These are phyloP conservation scores for Oscheius sp. DNA, from an alignment of 2,888 invertebrate genomes.

Conservation along the genomic window DNA sequence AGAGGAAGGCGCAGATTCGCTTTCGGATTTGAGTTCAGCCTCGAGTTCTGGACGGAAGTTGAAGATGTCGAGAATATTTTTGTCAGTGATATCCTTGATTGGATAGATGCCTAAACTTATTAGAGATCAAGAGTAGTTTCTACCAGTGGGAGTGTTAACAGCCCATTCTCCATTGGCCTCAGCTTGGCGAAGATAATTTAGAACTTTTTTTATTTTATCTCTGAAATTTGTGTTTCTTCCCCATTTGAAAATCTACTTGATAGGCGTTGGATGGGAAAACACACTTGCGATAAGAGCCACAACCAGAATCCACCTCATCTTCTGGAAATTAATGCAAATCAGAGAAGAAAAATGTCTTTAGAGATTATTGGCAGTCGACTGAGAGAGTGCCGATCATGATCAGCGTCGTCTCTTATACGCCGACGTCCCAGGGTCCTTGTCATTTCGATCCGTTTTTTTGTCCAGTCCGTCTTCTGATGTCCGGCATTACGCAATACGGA, in stretches of 20 bases:
- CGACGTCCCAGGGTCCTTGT: background rate
- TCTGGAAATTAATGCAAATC: background rate
- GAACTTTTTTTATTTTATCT: constrained; percentile 45
- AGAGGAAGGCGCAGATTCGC: constrained; percentile 18
- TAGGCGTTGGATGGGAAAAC: constrained; percentile 24
- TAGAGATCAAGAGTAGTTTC: too few relatives aligned
- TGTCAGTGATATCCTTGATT: constrained; percentile 51
- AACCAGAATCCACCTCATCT: background rate
- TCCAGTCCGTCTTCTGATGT: background rate
- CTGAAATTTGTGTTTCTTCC: constrained; percentile 27
- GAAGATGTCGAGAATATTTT: constrained; percentile 52
- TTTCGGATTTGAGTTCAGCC: constrained; percentile 7
- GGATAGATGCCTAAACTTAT: too few relatives aligned
- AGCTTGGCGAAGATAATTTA: constrained; percentile 41
- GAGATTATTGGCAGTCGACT: background rate
- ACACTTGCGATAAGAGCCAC: background rate
- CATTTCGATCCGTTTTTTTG: constrained; percentile 25
- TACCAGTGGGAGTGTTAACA: constrained; percentile 56
- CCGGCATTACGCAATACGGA: background rate
- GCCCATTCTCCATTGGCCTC: constrained; percentile 50
- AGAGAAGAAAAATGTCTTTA: background rate
- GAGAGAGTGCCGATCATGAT: background rate
- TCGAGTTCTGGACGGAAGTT: constrained; percentile 49
- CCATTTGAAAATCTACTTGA: constrained; percentile 14
- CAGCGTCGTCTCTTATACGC: constrained; percentile 10